These are phyloP conservation scores for Tribolium freemani DNA, from an alignment of 2,888 invertebrate species.

Conservation along the genomic window DNA sequence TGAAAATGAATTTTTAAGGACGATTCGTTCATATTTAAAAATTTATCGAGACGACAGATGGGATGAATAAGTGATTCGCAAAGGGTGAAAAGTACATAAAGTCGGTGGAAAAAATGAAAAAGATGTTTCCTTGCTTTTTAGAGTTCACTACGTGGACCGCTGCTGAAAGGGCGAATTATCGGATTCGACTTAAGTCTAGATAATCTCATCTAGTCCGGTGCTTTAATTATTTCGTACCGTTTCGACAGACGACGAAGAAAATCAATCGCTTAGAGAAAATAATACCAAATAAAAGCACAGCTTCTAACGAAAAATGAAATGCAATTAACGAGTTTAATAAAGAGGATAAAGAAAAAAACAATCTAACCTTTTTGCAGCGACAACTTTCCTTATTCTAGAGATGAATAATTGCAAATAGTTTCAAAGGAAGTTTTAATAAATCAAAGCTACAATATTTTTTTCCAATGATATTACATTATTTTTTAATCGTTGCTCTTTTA, in stretches of 20 bases:
- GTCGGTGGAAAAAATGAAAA: not conserved
- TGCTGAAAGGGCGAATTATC: not conserved
- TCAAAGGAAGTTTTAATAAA: too few relatives aligned
- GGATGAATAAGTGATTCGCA: not conserved
- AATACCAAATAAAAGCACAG: not conserved
- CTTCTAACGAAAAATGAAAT: too few relatives aligned
- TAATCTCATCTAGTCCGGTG: not conserved
- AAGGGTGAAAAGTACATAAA: not conserved
- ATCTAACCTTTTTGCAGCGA: too few relatives aligned
- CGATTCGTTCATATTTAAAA: not conserved
- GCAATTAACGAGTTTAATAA: too few relatives aligned
- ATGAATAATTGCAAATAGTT: too few relatives aligned
- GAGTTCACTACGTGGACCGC: not conserved
- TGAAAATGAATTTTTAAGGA: conserved; percentile 4
- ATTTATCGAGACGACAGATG: not conserved
- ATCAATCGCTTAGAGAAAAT: not conserved
- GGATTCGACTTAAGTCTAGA: conserved; percentile 1
- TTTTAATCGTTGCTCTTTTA: too few relatives aligned
- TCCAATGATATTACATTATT: too few relatives aligned
- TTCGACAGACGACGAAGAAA: not conserved
- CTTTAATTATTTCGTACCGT: conserved; percentile 14
- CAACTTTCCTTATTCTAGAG: too few relatives aligned
- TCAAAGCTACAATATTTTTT: too few relatives aligned
- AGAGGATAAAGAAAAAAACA: too few relatives aligned
- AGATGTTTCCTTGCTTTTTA: not conserved